phyloP scores from a whole-genome alignment of 2,797 vertebrate genomes.

The Gallinago nigripennis region DNA sequence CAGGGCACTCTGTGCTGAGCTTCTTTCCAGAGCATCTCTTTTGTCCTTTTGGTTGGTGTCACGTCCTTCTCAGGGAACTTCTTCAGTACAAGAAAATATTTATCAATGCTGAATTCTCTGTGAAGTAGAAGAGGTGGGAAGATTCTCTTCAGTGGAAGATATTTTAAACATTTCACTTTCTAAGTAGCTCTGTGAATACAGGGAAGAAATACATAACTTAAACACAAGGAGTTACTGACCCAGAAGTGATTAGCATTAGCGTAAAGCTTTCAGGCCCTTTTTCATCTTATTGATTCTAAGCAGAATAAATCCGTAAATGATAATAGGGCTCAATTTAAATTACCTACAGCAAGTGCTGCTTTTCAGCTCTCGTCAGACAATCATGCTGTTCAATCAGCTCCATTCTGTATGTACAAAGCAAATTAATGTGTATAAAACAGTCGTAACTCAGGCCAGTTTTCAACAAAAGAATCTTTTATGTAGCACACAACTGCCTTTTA shows the following conservation, averaged over 20 bases:
- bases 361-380: slow-evolving; percentile 66
- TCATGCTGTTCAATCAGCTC: slow-evolving; percentile 64
- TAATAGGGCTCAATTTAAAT: slow-evolving; percentile 78
- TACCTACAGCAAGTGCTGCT: slow-evolving; percentile 72
- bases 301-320: slow-evolving; percentile 74
- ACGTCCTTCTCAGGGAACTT: slow-evolving; percentile 15
- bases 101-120: slow-evolving; percentile 31
- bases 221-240: slow-evolving; percentile 66
- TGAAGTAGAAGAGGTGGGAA: neutral
- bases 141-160: slow-evolving; percentile 34
- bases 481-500: slow-evolving; percentile 46
- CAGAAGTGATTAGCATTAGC: slow-evolving; percentile 70
- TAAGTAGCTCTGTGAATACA: slow-evolving; percentile 36
- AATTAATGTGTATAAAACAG: slow-evolving; percentile 69
- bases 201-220: slow-evolving; percentile 47
- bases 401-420: slow-evolving; percentile 67
- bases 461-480: slow-evolving; percentile 60
- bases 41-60: slow-evolving; percentile 4
- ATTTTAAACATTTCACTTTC: slow-evolving; percentile 53
- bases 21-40: slow-evolving; percentile 19
- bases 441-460: slow-evolving; percentile 63
- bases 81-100: slow-evolving; percentile 21
- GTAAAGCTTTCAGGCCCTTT: slow-evolving; percentile 60
- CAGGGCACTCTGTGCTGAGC: neutral
- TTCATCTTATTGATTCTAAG: slow-evolving; percentile 73